phyloP scores from a whole-genome alignment of 2,888 invertebrate genomes.

The Melieria crassipennis region DNA sequence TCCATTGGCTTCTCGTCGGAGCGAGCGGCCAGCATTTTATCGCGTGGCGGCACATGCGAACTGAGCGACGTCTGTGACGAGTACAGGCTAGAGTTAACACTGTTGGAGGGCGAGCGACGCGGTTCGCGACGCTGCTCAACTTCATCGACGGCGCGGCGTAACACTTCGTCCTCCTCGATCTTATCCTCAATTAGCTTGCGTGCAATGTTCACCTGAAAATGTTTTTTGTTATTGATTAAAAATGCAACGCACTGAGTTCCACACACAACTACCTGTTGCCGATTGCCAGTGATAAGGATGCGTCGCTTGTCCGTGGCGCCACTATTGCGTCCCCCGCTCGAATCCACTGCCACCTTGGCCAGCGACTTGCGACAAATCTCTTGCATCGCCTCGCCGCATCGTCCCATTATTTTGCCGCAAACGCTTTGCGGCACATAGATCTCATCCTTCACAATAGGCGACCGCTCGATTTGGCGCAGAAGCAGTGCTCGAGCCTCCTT shows the following conservation, averaged over 20 bases:
- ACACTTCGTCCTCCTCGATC: slow-evolving; percentile 70
- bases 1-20: slow-evolving; percentile 74
- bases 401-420: slow-evolving; percentile 78
- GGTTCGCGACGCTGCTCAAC: slow-evolving; percentile 68
- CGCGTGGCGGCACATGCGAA: slow-evolving; percentile 58
- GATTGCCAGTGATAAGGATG: slow-evolving; percentile 72
- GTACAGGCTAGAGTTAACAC: slow-evolving; percentile 61
- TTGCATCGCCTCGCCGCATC: slow-evolving; percentile 77
- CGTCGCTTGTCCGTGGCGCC: slow-evolving; percentile 57
- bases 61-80: slow-evolving; percentile 63
- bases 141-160: slow-evolving; percentile 66
- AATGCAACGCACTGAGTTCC: background rate
- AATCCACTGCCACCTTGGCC: slow-evolving; percentile 76
- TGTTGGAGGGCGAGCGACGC: slow-evolving; percentile 64
- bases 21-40: slow-evolving; percentile 58
- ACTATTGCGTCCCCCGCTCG: slow-evolving; percentile 58
- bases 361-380: slow-evolving; percentile 78
- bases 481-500: slow-evolving; percentile 78
- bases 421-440: slow-evolving; percentile 74
- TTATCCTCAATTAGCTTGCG: slow-evolving; percentile 77
- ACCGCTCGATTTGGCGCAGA: slow-evolving; percentile 74
- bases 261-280: slow-evolving; percentile 63
- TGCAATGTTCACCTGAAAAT: slow-evolving; percentile 77
- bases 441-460: slow-evolving; percentile 74
- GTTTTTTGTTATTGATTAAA: background rate